phyloP scores from a whole-genome alignment of 2,888 invertebrate genomes.

The Melieria omissa region DNA sequence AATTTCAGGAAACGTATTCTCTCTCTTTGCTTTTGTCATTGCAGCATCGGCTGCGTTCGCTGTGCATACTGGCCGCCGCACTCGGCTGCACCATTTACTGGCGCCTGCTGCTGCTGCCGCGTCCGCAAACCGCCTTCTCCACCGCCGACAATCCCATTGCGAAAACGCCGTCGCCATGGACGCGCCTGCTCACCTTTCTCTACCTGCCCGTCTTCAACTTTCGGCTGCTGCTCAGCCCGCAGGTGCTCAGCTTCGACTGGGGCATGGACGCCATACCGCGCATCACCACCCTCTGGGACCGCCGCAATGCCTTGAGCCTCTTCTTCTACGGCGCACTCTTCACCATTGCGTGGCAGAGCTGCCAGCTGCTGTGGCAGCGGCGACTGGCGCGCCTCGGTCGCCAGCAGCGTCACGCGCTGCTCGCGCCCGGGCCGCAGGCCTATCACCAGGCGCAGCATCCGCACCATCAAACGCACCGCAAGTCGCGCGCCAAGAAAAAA shows the following conservation, averaged over 20 bases:
- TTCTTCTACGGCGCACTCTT: slow-evolving; percentile 76
- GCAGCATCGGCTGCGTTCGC: slow-evolving; percentile 78
- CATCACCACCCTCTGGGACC: slow-evolving; percentile 81
- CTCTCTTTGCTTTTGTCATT: slow-evolving; percentile 61
- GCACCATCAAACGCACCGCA: slow-evolving; percentile 58
- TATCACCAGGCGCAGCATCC: slow-evolving; percentile 49
- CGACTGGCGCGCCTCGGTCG: slow-evolving; percentile 32
- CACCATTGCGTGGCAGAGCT: slow-evolving; percentile 57
- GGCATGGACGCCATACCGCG: slow-evolving; percentile 97
- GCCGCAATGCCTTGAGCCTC: slow-evolving; percentile 80
- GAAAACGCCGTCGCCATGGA: slow-evolving; percentile 82
- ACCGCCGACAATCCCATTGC: slow-evolving; percentile 96
- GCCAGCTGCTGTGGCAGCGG: slow-evolving; percentile 46
- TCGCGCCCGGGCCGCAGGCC: neutral
- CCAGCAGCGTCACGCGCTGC: slow-evolving; percentile 24
- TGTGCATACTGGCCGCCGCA: slow-evolving; percentile 75
- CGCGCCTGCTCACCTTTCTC: slow-evolving; percentile 88
- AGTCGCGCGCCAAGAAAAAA: slow-evolving; percentile 65
- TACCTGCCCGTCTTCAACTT: slow-evolving; percentile 94
- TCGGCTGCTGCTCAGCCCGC: slow-evolving; percentile 86
- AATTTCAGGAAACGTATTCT: neutral
- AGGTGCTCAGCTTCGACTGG: slow-evolving; percentile 96
- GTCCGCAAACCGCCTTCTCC: slow-evolving; percentile 78
- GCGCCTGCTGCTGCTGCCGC: slow-evolving; percentile 82
- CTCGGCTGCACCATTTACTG: slow-evolving; percentile 78